Base-by-base conservation (phyloP, 2,888 invertebrate species). In the Drosophila recens region DNA sequence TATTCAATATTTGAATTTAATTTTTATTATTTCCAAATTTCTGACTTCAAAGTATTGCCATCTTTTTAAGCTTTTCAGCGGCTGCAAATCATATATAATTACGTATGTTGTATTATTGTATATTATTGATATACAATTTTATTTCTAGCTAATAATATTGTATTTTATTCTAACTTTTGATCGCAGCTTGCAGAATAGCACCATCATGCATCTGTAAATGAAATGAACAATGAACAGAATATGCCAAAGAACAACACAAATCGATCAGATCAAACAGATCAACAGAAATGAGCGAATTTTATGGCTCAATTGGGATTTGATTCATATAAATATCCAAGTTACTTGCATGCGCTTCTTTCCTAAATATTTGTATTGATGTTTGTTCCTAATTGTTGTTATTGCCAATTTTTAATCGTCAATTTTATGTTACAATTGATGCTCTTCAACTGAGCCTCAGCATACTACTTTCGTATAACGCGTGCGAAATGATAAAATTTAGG, bases 151-250 rank as follows among this genome's bases (percentile, higher is more conserved):
- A 82, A 90, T 73, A 52, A 74, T 70, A 72, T 70, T 76, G 11
- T 67, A 66, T 79, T 67, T 67, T 67, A 68, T 74, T 75, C 61
- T 61, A 73, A 62, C 62, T 79, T 80, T 82, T 76, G 75, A 80
- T 82, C 86, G 77, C 91, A 93, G 93, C 91, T 92, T 92, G 88
- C 92, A 93, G 91, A 93, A 92, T 90, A 93, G 92, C 91, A 93
- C 93, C 89, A 91, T 93, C 80, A 93, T 93, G 93, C 93, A 93
- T 90, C 92, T 93, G 65, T 93, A 92, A 92, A 88, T 83, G 79
- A 67, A 64, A 68, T 46, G 27, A 65, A 51, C 38, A 64, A 68
- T 46, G 27, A 65, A 51, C 38, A 71, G 48, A 43, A 67, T 46
- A 70, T 40, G 40, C 36, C 13, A 62, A 56, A 33, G 15, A 48